Evolutionary conservation across 1,140 invertebrate species (phyloP).

Genomic region (Vanessa tameamea): DNA sequence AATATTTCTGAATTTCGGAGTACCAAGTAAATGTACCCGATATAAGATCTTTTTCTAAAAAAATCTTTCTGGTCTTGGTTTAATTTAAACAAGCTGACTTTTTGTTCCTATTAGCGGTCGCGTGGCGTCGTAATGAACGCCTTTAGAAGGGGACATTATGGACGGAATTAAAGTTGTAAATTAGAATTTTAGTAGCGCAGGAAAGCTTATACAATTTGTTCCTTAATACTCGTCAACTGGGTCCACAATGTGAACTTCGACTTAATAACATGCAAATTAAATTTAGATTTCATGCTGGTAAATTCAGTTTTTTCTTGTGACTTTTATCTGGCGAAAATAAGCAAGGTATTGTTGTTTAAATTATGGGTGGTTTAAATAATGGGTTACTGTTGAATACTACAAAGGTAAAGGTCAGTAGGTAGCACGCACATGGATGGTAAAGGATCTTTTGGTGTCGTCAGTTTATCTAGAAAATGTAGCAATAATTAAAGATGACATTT

Average conservation of each 20-base stretch:
- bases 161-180: constrained; percentile 24
- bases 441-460: too few species aligned
- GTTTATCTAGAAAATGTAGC: too few species aligned
- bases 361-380: too few species aligned
- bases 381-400: too few species aligned
- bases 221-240: constrained; percentile 9
- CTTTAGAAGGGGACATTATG: neutral
- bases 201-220: constrained; percentile 6
- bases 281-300: neutral
- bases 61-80: neutral
- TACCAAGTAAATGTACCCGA: neutral
- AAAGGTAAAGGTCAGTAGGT: too few species aligned
- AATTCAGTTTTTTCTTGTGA: too few species aligned
- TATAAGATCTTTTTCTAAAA: neutral
- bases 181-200: constrained; percentile 18
- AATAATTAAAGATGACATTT: too few species aligned
- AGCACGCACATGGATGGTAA: too few species aligned
- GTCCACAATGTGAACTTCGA: neutral
- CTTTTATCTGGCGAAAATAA: too few species aligned
- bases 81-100: constrained; percentile 3
- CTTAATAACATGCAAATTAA: constrained; percentile 4
- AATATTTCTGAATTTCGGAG: too few species aligned
- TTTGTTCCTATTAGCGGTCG: constrained; percentile 17
- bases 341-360: too few species aligned
- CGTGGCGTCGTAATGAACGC: constrained; percentile 2